Percentiles rank a stretch among this genome's conserved stretches.
phyloP scores from a whole-genome alignment of 2,888 invertebrate species.

The Protodeltote pygarga region DNA sequence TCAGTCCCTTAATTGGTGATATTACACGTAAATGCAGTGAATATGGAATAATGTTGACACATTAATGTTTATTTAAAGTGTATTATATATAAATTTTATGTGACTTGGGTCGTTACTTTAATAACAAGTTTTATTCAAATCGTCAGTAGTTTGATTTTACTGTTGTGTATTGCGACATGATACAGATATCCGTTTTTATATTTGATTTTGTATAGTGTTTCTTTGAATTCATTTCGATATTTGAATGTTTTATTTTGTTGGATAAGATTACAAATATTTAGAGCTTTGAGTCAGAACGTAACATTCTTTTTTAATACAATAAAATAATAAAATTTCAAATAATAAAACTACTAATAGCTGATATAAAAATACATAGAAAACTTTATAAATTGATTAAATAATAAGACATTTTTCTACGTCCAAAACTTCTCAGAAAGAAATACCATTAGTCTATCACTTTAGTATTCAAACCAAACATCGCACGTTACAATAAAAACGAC shows the following conservation, averaged over 20 bases:
- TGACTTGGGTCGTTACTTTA: conserved; percentile 41
- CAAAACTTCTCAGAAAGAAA: conserved; percentile 7
- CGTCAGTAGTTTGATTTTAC: conserved; percentile 39
- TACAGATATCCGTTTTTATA: conserved; percentile 31
- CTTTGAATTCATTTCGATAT: conserved; percentile 19
- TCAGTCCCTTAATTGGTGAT: conserved; percentile 52
- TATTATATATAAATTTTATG: conserved; percentile 54
- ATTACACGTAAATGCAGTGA: conserved; percentile 51
- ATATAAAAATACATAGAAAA: no score
- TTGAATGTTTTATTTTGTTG: conserved; percentile 9
- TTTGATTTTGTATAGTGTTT: conserved; percentile 12
- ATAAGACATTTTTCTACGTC: no score
- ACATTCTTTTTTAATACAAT: not conserved
- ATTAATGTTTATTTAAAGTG: conserved; percentile 60
- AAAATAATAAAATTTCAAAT: no score
- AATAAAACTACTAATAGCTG: no score
- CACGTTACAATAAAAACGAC: conserved; percentile 44
- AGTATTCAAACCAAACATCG: conserved; percentile 41
- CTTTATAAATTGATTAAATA: no score
- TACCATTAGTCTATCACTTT: conserved; percentile 13
- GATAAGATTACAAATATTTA: not conserved
- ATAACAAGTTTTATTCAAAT: conserved; percentile 40
- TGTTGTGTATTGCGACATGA: conserved; percentile 26
- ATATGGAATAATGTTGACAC: conserved; percentile 57
- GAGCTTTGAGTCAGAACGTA: not conserved